Evolutionary conservation across 2,113 vertebrate species (phyloP).

Genomic region (Vidua macroura): DNA sequence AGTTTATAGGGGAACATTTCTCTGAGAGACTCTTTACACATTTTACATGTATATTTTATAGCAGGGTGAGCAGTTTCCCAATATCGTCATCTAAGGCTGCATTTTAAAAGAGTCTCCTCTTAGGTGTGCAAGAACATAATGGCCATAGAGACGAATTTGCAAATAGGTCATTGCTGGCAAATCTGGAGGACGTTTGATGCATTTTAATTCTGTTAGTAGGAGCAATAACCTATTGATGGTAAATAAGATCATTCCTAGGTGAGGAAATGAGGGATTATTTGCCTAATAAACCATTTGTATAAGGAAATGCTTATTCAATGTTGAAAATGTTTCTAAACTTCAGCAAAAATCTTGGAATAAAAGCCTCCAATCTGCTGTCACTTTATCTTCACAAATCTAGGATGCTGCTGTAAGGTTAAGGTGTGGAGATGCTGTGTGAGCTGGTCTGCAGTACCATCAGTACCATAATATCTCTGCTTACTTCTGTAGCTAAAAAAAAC

Average conservation of each 20-base stretch:
- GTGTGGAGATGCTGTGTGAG: not conserved
- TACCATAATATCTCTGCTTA: not conserved
- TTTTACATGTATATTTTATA: not conserved
- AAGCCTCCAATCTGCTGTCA: not conserved
- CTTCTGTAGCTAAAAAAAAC: not conserved
- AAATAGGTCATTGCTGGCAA: not conserved
- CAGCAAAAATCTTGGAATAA: not conserved
- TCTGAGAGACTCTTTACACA: not conserved
- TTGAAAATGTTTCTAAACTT: not conserved
- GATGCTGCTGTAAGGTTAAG: not conserved
- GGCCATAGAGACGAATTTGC: not conserved
- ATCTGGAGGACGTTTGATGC: not conserved
- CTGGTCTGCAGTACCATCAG: not conserved
- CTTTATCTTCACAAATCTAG: not conserved
- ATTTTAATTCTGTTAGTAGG: not conserved
- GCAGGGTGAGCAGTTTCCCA: not conserved
- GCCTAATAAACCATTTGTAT: not conserved
- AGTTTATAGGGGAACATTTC: not conserved
- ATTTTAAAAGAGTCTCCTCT: not conserved
- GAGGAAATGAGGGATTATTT: not conserved
- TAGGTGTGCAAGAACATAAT: not conserved
- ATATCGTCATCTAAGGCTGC: not conserved
- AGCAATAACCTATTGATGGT: not conserved
- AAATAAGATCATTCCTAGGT: not conserved
- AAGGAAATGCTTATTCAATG: not conserved